A percentile compares a stretch with the other conserved stretches of the same genome.
Conservation (phyloP, 2,113 vertebrate genomes). For the Axis porcinus region DNA sequence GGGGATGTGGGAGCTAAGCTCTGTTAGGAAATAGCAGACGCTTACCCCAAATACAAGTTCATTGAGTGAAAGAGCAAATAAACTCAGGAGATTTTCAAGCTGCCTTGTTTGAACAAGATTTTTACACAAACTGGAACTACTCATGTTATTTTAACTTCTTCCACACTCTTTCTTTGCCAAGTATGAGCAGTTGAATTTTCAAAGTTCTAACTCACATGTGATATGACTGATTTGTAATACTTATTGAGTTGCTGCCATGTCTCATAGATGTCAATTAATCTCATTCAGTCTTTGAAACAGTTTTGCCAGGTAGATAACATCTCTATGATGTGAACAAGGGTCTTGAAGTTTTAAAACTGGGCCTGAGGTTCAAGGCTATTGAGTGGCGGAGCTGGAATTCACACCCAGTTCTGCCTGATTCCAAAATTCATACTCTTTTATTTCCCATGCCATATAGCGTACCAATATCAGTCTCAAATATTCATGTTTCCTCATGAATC, state of each 20-base stretch:
- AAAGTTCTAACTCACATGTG: background rate
- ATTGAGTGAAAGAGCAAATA: background rate
- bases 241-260: background rate
- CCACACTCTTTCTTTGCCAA: background rate
- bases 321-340: background rate
- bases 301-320: background rate
- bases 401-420: background rate
- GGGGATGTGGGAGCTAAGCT: background rate
- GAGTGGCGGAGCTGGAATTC: background rate
- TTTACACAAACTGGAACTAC: background rate
- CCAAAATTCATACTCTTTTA: background rate
- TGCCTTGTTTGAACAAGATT: background rate
- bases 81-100: background rate
- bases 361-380: background rate
- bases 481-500: background rate
- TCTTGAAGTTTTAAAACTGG: background rate
- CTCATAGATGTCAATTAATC: background rate
- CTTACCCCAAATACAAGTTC: background rate
- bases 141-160: background rate
- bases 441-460: background rate
- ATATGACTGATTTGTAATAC: background rate
- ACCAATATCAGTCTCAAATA: background rate
- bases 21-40: background rate
- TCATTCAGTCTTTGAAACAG: background rate
- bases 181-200: background rate